phyloP scores from a whole-genome alignment of 37 sponge, comb jelly and placozoan species.

The Ephydatia muelleri region DNA sequence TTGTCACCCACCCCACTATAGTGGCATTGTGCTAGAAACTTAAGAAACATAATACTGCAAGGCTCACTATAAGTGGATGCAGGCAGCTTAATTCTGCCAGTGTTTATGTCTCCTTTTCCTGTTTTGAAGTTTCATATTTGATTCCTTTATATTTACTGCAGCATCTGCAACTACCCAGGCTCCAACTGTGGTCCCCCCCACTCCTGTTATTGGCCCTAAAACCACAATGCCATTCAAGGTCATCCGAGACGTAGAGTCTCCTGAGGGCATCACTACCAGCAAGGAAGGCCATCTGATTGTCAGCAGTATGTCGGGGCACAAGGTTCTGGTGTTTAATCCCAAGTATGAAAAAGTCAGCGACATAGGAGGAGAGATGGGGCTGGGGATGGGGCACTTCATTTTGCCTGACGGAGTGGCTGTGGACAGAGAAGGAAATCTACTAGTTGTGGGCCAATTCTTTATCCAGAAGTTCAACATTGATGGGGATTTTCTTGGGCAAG shows the following conservation, averaged over 20 bases:
- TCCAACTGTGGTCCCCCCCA: background rate
- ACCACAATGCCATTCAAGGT: slow-evolving; percentile 5
- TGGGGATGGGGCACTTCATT: slow-evolving; percentile 20
- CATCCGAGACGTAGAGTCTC: slow-evolving; percentile 27
- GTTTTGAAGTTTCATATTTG: too few species aligned
- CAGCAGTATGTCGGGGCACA: slow-evolving; percentile 8
- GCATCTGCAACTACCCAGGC: background rate
- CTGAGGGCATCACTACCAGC: slow-evolving; percentile 9
- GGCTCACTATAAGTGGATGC: too few species aligned
- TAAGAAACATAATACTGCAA: too few species aligned
- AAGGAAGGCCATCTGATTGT: slow-evolving; percentile 24
- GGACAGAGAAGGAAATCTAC: background rate
- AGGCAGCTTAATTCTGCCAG: too few species aligned
- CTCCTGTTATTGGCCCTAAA: slow-evolving; percentile 1
- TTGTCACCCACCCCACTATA: too few species aligned
- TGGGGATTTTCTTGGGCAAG: slow-evolving; percentile 16
- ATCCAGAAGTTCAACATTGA: slow-evolving; percentile 33
- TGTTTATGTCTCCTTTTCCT: too few species aligned
- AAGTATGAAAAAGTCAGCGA: background rate
- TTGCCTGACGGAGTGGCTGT: slow-evolving; percentile 25
- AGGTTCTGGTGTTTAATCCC: background rate
- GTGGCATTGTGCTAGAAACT: too few species aligned
- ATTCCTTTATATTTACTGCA: background rate
- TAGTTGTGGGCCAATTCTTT: background rate
- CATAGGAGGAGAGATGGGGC: slow-evolving; percentile 3